These are phyloP conservation scores for Cosmia pyralina DNA, from an alignment of 2,888 invertebrate species.

Conservation along the genomic window DNA sequence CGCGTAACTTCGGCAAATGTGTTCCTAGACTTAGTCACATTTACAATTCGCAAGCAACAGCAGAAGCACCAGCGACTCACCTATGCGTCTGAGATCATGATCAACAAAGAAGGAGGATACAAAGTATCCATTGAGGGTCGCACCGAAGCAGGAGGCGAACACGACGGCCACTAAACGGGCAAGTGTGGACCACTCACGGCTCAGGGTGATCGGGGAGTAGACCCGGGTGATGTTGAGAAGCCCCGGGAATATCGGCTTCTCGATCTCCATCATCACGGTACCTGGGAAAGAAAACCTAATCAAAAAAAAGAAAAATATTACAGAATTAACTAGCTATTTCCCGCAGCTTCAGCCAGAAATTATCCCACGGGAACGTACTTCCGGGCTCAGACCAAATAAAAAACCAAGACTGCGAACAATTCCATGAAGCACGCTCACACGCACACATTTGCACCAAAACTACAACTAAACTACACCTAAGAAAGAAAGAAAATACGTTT, in stretches of 20 bases:
- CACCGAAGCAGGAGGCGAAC: slow-evolving; percentile 62
- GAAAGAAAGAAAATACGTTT: too few relatives aligned
- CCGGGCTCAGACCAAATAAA: too few relatives aligned
- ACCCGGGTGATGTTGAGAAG: slow-evolving; percentile 49
- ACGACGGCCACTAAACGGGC: slow-evolving; percentile 90
- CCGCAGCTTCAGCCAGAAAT: neutral
- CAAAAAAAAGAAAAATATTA: neutral
- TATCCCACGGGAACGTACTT: neutral
- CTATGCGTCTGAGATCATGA: slow-evolving; percentile 61
- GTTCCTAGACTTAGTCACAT: neutral
- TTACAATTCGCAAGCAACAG: slow-evolving; percentile 4
- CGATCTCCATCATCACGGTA: neutral
- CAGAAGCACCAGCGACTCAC: slow-evolving; percentile 64
- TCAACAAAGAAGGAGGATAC: slow-evolving; percentile 76
- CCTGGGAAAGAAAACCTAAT: neutral
- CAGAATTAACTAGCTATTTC: neutral
- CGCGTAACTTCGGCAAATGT: neutral
- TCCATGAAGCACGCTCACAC: too few relatives aligned
- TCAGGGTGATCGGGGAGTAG: slow-evolving; percentile 91
- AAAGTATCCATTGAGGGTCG: slow-evolving; percentile 75
- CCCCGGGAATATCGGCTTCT: neutral
- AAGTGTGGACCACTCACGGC: slow-evolving; percentile 92
- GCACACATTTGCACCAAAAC: too few relatives aligned
- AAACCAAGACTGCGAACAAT: too few relatives aligned
- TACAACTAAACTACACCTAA: too few relatives aligned